Base-by-base conservation (phyloP, 1,140 invertebrate genomes). In the Eumaeus atala region DNA sequence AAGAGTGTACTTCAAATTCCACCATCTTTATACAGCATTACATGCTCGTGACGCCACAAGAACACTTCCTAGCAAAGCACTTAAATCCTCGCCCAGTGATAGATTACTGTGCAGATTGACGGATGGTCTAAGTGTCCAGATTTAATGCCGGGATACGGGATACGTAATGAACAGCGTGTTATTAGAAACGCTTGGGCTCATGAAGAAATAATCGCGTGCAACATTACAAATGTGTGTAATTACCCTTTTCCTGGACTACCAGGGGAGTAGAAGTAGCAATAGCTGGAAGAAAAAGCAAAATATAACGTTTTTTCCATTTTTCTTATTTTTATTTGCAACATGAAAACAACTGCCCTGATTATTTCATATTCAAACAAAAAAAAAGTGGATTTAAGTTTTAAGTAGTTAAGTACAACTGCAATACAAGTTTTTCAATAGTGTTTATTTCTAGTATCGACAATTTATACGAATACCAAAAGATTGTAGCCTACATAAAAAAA, bases 111-210 rank as follows among this genome's bases (percentile, higher is more conserved):
- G 40, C 21, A 44, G 40, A 44, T 44, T 44, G 40, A 44, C 40
- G 40, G 40, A 44, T 44, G 40, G 40, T 44, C 40, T 44, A 44
- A 44, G 40, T 44, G 40, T 44, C 40, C 40, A 44, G 40, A 44
- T 44, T 44, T 44, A 44, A 44, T 44, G 17, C 40, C 40, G 17
- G 40, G 40, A 44, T 44, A 44, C 40, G 14, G 16, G 16, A 44
- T 44, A 44, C 40, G 40, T 44, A 44, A 44, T 44, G 40, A 17
- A 44, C 40, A 16, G 40, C 17, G 40, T 44, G 40, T 44, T 44
- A 44, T 44, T 44, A 44, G 40, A 44, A 44, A 44, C 40, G 14
- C 16, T 44, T 18, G 14, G 17, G 17, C 40, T 44, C 40, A 9
- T 16, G 17, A 9, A 14, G 40, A 16, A 44, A 44, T 44, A 44